These are phyloP conservation scores for Vesta saturnalis DNA, from an alignment of 2,888 invertebrate species.

Conservation along the genomic window DNA sequence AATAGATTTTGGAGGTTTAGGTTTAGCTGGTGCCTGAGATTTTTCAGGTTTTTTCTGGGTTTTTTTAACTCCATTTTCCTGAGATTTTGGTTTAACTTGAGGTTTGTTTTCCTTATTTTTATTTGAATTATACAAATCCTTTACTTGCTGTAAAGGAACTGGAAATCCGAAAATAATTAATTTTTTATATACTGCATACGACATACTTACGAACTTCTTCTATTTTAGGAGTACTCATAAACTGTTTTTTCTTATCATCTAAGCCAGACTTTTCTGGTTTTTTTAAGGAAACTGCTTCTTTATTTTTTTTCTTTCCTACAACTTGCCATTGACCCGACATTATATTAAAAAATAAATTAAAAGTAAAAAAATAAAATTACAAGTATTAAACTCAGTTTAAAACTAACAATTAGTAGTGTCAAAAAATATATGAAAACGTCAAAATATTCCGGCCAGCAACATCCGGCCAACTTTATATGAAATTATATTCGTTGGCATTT, in stretches of 20 bases:
- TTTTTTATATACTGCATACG: not conserved
- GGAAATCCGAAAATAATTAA: conserved; percentile 42
- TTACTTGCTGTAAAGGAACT: conserved; percentile 77
- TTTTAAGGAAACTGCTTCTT: conserved; percentile 59
- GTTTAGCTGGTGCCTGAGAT: conserved; percentile 66
- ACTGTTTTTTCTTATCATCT: conserved; percentile 67
- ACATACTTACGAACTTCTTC: conserved; percentile 83
- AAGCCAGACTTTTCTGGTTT: conserved; percentile 63
- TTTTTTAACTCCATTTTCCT: conserved; percentile 43
- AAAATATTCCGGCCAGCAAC: conserved; percentile 19
- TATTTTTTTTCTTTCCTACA: conserved; percentile 74
- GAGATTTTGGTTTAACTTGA: conserved; percentile 61
- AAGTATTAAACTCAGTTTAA: conserved; percentile 10
- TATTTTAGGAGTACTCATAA: conserved; percentile 71
- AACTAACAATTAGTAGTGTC: conserved; percentile 32
- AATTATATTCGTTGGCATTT: conserved; percentile 6
- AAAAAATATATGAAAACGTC: conserved; percentile 18
- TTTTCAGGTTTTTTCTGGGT: conserved; percentile 61
- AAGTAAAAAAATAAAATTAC: conserved; percentile 27
- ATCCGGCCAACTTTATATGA: conserved; percentile 21
- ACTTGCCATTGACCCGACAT: conserved; percentile 77
- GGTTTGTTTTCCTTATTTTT: conserved; percentile 70
- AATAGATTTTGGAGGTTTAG: conserved; percentile 72
- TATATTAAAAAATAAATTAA: conserved; percentile 31
- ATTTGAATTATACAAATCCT: conserved; percentile 72